Conservation (phyloP, 1,140 invertebrate species). For the Eupeodes corollae region DNA sequence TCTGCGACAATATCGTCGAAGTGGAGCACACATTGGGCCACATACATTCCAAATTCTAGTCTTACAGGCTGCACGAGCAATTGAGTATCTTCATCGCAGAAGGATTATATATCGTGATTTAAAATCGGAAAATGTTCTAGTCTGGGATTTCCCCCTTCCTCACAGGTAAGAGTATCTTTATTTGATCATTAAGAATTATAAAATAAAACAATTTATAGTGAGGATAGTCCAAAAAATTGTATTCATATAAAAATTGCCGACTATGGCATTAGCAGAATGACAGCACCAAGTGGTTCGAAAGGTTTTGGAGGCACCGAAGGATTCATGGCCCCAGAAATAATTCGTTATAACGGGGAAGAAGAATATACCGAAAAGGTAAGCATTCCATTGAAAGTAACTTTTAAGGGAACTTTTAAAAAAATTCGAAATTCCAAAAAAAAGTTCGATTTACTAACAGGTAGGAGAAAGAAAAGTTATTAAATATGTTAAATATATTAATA, state of each 20-base stretch:
- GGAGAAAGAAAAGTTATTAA: too few relatives aligned
- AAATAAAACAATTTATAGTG: slow-evolving; percentile 9
- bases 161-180: slow-evolving; percentile 12
- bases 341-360: slow-evolving; percentile 95
- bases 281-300: slow-evolving; percentile 82
- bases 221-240: slow-evolving; percentile 47
- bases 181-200: neutral
- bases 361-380: slow-evolving; percentile 93
- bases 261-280: slow-evolving; percentile 87
- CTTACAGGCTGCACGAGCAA: slow-evolving; percentile 82
- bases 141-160: slow-evolving; percentile 77
- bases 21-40: slow-evolving; percentile 67
- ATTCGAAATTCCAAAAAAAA: too few relatives aligned
- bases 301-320: slow-evolving; percentile 96
- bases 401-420: too few relatives aligned
- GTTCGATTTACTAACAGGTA: too few relatives aligned
- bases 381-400: too few relatives aligned
- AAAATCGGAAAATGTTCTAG: slow-evolving; percentile 96
- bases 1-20: slow-evolving; percentile 70
- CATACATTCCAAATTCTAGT: slow-evolving; percentile 75
- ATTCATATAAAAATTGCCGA: slow-evolving; percentile 91
- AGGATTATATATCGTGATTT: slow-evolving; percentile 93
- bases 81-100: slow-evolving; percentile 91
- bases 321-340: slow-evolving; percentile 98
- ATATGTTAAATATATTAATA: too few relatives aligned